Percentiles rank a stretch among this genome's conserved stretches.
Evolutionary conservation across 2,888 invertebrate species (phyloP).

Genomic region (Caenorhabditis uteleia): DNA sequence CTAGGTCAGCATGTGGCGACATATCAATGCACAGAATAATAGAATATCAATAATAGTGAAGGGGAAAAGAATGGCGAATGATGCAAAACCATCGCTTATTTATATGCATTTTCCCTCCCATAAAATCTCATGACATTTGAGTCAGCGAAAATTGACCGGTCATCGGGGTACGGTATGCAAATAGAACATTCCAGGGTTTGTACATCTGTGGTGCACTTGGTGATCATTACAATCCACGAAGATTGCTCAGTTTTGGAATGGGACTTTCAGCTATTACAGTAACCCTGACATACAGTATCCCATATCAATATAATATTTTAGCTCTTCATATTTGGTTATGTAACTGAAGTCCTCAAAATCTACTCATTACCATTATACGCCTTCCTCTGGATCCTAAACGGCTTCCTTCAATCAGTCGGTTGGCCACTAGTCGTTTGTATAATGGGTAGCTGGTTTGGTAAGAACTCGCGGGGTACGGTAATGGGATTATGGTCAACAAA

Average conservation of each 20-base stretch:
- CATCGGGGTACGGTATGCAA: too few species aligned
- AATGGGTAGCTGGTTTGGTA: constrained; percentile 73
- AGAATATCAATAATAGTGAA: too few species aligned
- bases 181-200: constrained; percentile 71
- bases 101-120: too few species aligned
- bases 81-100: too few species aligned
- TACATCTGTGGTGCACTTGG: constrained; percentile 72
- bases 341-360: constrained; percentile 70
- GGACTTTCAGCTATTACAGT: constrained; percentile 69
- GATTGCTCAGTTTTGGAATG: constrained; percentile 71
- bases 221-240: constrained; percentile 71
- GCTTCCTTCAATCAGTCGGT: constrained; percentile 71
- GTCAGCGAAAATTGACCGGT: too few species aligned
- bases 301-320: too few species aligned
- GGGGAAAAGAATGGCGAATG: too few species aligned
- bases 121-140: too few species aligned
- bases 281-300: too few species aligned
- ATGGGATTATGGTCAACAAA: constrained; percentile 72
- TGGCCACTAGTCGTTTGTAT: constrained; percentile 72
- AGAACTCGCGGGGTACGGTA: constrained; percentile 71
- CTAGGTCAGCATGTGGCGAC: too few species aligned
- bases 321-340: constrained; percentile 71
- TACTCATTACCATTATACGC: constrained; percentile 70
- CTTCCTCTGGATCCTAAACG: constrained; percentile 70
- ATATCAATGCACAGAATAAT: too few species aligned